These are phyloP conservation scores for Sinohyriopsis cumingii DNA, from an alignment of 2,888 invertebrate species.

Conservation along the genomic window DNA sequence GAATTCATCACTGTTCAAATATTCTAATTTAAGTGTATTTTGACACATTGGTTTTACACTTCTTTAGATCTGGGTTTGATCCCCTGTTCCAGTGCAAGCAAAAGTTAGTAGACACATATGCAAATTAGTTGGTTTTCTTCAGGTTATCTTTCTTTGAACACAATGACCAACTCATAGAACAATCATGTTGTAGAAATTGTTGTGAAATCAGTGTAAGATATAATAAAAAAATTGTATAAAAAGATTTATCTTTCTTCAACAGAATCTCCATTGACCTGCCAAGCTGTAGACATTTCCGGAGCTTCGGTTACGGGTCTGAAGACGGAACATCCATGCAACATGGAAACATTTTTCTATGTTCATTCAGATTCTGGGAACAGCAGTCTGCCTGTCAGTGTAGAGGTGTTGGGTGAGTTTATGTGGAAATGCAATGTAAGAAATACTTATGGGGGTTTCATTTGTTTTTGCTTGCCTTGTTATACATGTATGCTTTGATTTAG, in stretches of 20 bases:
- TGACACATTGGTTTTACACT: too few relatives aligned
- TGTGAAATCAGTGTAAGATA: not conserved
- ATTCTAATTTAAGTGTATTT: too few relatives aligned
- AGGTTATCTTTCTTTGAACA: too few relatives aligned
- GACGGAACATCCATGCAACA: slow-evolving; percentile 46
- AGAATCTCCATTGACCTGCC: slow-evolving; percentile 55
- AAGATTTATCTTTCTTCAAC: slow-evolving; percentile 5
- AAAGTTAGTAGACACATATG: too few relatives aligned
- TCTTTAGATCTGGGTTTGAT: too few relatives aligned
- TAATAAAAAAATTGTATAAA: not conserved
- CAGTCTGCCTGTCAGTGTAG: slow-evolving; percentile 31
- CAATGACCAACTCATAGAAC: too few relatives aligned
- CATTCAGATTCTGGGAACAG: slow-evolving; percentile 32
- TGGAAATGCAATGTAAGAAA: not conserved
- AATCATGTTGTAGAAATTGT: too few relatives aligned
- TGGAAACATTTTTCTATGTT: slow-evolving; percentile 41
- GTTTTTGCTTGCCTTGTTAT: too few relatives aligned
- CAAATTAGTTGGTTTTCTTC: too few relatives aligned
- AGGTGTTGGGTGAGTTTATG: slow-evolving; percentile 36
- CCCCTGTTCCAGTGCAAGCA: too few relatives aligned
- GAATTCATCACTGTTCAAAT: too few relatives aligned
- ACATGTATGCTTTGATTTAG: too few relatives aligned
- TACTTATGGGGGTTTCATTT: not conserved
- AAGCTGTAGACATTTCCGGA: slow-evolving; percentile 41
- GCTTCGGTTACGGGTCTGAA: slow-evolving; percentile 42